phyloP scores from a whole-genome alignment of 2,888 invertebrate genomes.

The Cataglyphis cursor region DNA sequence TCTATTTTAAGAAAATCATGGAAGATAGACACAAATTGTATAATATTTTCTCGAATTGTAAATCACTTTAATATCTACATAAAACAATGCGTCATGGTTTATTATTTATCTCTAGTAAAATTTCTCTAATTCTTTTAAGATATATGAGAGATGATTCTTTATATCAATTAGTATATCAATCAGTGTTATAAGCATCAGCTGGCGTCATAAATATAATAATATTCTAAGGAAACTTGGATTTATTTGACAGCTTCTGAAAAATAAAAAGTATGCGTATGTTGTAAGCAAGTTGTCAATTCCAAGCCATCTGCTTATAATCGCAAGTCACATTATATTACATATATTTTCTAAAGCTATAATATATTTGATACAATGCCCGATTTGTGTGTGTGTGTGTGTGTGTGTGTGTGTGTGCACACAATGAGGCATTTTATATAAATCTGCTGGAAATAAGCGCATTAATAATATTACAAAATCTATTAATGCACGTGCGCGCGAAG shows the following conservation, averaged over 20 bases:
- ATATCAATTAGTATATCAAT: background rate
- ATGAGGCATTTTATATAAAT: slow-evolving; percentile 22
- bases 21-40: background rate
- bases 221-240: background rate
- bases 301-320: background rate
- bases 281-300: background rate
- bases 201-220: background rate
- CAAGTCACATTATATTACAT: background rate
- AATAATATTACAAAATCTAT: slow-evolving; percentile 51
- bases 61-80: background rate
- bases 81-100: background rate
- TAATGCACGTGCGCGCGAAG: slow-evolving; percentile 35
- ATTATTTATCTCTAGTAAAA: background rate
- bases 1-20: background rate
- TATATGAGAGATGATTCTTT: background rate
- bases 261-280: background rate
- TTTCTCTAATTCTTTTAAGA: background rate
- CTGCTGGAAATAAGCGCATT: slow-evolving; percentile 28
- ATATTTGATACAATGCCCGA: slow-evolving; percentile 4
- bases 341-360: slow-evolving; percentile 18
- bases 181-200: background rate
- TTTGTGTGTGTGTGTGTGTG: too few species aligned
- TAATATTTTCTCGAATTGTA: background rate
- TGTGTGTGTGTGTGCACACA: background rate
- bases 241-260: background rate